phyloP scores from a whole-genome alignment of 2,888 invertebrate genomes.

The Crossocerus cetratus region DNA sequence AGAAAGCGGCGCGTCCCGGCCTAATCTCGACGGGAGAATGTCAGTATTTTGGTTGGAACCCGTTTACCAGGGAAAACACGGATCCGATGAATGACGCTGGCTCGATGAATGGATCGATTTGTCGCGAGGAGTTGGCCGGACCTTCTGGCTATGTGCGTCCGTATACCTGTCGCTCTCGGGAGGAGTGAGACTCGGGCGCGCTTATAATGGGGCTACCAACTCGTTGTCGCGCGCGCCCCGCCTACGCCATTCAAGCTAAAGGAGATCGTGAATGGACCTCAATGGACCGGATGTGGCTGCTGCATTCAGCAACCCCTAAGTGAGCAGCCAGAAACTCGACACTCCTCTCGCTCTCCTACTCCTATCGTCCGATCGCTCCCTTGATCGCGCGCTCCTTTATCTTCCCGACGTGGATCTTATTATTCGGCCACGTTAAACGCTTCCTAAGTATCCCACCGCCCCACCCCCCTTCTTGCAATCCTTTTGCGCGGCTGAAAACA shows the following conservation, averaged over 20 bases:
- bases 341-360: conserved; percentile 64
- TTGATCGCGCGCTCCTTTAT: conserved; percentile 52
- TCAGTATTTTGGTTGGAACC: conserved; percentile 66
- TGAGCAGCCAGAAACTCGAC: conserved; percentile 76
- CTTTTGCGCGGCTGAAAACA: background rate
- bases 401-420: conserved; percentile 50
- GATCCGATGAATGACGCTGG: conserved; percentile 60
- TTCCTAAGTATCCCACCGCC: conserved; percentile 17
- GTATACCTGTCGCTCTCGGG: conserved; percentile 37
- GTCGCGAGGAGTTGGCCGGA: conserved; percentile 63
- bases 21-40: conserved; percentile 59
- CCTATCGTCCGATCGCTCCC: conserved; percentile 63
- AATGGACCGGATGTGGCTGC: conserved; percentile 77
- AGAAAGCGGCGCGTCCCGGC: conserved; percentile 25
- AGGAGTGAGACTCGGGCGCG: conserved; percentile 43
- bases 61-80: conserved; percentile 71
- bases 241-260: conserved; percentile 68
- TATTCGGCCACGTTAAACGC: conserved; percentile 45
- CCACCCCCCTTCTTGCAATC: background rate
- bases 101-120: conserved; percentile 70
- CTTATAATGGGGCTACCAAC: conserved; percentile 54
- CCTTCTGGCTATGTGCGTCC: conserved; percentile 38
- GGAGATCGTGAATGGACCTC: conserved; percentile 62
- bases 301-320: conserved; percentile 71
- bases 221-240: conserved; percentile 63